Base-by-base conservation (phyloP, 1,140 invertebrate genomes). In the Bombus breviceps region DNA sequence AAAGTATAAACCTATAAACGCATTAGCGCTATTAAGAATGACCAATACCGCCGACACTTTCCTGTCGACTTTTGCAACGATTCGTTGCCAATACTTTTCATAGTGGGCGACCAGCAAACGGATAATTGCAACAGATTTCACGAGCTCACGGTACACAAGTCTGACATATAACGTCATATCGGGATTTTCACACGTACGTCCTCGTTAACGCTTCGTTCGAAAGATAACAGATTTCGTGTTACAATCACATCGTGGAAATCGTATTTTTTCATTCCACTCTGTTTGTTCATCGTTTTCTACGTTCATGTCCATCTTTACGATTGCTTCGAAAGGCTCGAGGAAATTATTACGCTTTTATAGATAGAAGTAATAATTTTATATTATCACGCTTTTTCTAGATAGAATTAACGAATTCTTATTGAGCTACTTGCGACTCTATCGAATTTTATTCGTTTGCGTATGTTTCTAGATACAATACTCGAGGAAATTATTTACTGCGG, bases 41-140 rank as follows among this genome's bases (percentile, higher is more conserved):
- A 25, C 37, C 39, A n/a, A 34, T 3, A 34, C 57, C 89, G 89
- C 89, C 89, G 71, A 90, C 89, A 90, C 83, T 86, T 90, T 90
- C 89, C 81, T 90, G 83, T 72, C 22, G 62, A 47, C 86, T 90
- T 88, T 90, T 88, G 89, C 89, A 90, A 90, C 86, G 22, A 86
- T 75, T 71, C 37, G 83, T 90, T 90, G 72, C 86, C 79, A 87
- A 90, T 90, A 83, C 28, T 68, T 85, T 79, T 74, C 80, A 47
- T 37, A 81, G 89, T 90, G 88, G 89, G 88, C 88, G 88, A 81
- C 76, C 43, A 59, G 37, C 78, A n/a, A 81, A 68, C 62, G 66
- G 71, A 62, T 71, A 85, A 89, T 90, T 90, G 74, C 89, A 80
- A 90, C 86, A 90, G 43, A 66, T 80, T 85, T 90, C 76, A 78